Base-by-base conservation (phyloP, 1,140 invertebrate species). In the Ditylenchus dipsaci region DNA sequence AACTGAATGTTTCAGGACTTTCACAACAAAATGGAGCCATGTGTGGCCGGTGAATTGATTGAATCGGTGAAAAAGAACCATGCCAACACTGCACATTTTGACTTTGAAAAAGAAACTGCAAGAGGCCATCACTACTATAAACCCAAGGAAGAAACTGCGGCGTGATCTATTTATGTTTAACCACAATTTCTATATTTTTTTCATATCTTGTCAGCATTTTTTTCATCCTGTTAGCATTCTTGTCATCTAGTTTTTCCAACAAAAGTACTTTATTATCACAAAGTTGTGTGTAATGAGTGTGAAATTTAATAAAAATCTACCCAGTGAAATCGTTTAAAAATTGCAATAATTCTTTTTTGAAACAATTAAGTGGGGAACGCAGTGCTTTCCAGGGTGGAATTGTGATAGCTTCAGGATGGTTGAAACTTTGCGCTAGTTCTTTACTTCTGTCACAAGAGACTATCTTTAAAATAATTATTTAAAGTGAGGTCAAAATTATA, bases 41-140 rank as follows among this genome's bases (percentile, higher is more conserved):
- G 70, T 42, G 17, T 72, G 15, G 70, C 70, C 5, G 61, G 70
- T n/a, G 70, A 72, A 27, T 43, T 72, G 17, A 42, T 72, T 19
- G 70, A 72, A 38, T 59, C 69, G 1, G 59, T 72, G 7, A 57
- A 62, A 23, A 33, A 72, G 15, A 30, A 72, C 53, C 69, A 65
- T 49, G n/a, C 19, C 9, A 57, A 33, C 19, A 72, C 70, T 13
- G 49, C 26, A 30, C 70, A 72, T 72, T 72, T 72, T 57, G 58
- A 72, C 65, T 58, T 72, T 23, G 23, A 57, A 26, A 59, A 71
- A 29, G 33, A 38, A 11, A 62, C 72, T 29, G 23, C 69, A 33
- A 43, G 67, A 27, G 70, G 70, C 19, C 70, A 72, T 58, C 60
- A 72, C 23, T 72, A 73, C 49, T 72, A 66, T 57, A 63, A 69